Evolutionary conservation across 2,113 vertebrate genomes (phyloP).

Genomic region (Caranx melampygus): DNA sequence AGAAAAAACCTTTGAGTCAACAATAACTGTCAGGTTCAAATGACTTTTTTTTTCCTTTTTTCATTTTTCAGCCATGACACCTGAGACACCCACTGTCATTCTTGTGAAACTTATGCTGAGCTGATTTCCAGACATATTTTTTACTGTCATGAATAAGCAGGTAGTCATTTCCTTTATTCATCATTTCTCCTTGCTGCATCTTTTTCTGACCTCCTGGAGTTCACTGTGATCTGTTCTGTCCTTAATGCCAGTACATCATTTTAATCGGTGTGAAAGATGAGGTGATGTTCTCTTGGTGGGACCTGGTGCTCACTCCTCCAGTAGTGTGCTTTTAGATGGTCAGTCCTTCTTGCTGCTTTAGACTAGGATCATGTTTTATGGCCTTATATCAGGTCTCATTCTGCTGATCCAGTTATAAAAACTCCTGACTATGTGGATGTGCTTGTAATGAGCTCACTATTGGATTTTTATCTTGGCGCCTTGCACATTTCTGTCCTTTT

Average conservation of each 20-base stretch:
- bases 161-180: constrained; percentile 5
- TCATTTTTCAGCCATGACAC: constrained; percentile 21
- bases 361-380: constrained; percentile 68
- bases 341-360: constrained; percentile 50
- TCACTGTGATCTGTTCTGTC: constrained; percentile 7
- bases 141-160: neutral
- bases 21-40: constrained; percentile 43
- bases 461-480: constrained; percentile 72
- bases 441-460: constrained; percentile 72
- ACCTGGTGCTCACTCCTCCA: constrained; percentile 1
- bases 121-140: neutral
- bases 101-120: constrained; percentile 21
- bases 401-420: constrained; percentile 76
- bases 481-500: constrained; percentile 73
- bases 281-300: neutral
- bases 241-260: neutral
- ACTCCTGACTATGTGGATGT: constrained; percentile 66
- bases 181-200: constrained; percentile 13
- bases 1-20: constrained; percentile 57
- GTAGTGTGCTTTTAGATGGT: constrained; percentile 35
- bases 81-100: constrained; percentile 22
- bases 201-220: constrained; percentile 9
- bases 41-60: neutral
- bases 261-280: neutral
- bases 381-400: constrained; percentile 58